These are phyloP conservation scores for Epizoanthus scotinus DNA, from an alignment of 92 coral and sea anemone species.

Conservation along the genomic window DNA sequence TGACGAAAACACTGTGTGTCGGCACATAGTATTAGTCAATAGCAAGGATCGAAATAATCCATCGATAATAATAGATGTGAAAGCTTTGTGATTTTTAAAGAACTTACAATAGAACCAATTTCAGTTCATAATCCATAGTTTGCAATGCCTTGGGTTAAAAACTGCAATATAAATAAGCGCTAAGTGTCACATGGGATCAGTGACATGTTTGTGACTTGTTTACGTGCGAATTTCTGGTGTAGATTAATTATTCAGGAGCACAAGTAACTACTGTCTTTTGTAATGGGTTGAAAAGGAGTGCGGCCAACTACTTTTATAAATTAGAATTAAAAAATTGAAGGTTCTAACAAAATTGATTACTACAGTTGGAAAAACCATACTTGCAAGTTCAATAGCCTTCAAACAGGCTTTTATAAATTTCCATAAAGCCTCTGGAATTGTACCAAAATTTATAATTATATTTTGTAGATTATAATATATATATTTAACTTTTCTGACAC, in stretches of 20 bases:
- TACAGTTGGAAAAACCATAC: too few relatives aligned
- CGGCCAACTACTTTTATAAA: too few relatives aligned
- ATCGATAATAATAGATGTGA: not conserved
- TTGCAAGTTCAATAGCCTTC: too few relatives aligned
- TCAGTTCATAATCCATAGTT: not conserved
- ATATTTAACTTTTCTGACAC: too few relatives aligned
- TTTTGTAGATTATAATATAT: too few relatives aligned
- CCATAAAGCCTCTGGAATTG: too few relatives aligned
- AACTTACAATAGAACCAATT: slow-evolving; percentile 12
- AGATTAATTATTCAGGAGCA: not conserved
- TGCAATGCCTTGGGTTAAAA: not conserved
- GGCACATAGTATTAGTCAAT: not conserved
- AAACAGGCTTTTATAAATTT: too few relatives aligned
- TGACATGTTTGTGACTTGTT: not conserved
- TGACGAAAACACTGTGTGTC: not conserved
- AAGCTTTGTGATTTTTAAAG: not conserved
- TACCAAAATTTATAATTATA: too few relatives aligned
- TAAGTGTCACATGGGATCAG: not conserved
- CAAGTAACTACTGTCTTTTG: too few relatives aligned
- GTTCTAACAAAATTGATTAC: too few relatives aligned
- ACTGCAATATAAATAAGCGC: not conserved
- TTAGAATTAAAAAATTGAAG: too few relatives aligned
- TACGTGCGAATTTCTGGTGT: not conserved
- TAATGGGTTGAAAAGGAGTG: too few relatives aligned
- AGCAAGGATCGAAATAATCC: not conserved